phyloP scores from a whole-genome alignment of 2,888 invertebrate species.

The Eudemis profundana region DNA sequence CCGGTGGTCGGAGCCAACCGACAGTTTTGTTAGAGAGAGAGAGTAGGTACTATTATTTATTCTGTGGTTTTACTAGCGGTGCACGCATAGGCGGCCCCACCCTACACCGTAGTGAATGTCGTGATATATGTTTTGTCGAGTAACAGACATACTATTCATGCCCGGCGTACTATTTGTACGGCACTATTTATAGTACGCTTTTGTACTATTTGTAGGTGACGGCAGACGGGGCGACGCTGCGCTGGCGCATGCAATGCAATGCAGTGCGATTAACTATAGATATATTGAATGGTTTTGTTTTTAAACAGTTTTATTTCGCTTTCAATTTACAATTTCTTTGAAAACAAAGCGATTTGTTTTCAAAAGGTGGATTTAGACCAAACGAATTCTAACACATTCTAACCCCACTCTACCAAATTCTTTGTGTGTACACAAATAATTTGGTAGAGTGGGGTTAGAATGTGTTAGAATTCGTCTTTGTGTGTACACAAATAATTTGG shows the following conservation, averaged over 20 bases:
- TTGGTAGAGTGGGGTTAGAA: no score
- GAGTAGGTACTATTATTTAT: no score
- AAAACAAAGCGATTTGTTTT: no score
- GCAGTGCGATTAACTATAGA: slow-evolving; percentile 16
- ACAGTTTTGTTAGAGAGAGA: no score
- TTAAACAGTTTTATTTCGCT: background rate
- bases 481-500: no score
- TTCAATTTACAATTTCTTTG: background rate
- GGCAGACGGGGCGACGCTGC: slow-evolving; percentile 34
- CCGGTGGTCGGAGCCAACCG: no score
- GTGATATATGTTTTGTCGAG: slow-evolving; percentile 3
- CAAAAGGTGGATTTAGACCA: no score
- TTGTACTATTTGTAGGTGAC: slow-evolving; percentile 38
- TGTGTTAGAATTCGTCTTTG: no score
- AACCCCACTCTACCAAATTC: no score
- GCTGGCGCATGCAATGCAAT: background rate
- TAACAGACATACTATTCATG: slow-evolving; percentile 13
- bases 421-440: no score
- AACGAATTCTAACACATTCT: no score
- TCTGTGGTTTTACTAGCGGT: no score
- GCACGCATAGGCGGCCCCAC: background rate
- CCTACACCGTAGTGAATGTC: slow-evolving; percentile 3
- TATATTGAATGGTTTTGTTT: background rate
- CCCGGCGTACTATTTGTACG: slow-evolving; percentile 17
- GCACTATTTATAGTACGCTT: slow-evolving; percentile 17